Percentiles rank a stretch among this genome's conserved stretches.
Evolutionary conservation across 2,888 invertebrate genomes (phyloP).

Genomic region (Frankliniella fusca): DNA sequence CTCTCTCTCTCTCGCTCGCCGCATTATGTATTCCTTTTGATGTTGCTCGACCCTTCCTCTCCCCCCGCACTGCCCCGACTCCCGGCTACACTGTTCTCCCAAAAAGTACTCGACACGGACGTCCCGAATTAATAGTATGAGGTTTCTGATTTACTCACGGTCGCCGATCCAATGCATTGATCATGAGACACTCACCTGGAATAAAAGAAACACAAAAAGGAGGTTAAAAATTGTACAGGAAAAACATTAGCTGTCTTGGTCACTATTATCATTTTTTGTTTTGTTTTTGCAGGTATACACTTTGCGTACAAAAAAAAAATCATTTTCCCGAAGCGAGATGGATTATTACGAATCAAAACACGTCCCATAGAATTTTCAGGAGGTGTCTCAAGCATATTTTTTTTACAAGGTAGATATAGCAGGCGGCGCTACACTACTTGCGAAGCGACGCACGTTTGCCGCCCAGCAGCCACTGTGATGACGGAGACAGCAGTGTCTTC

Average conservation of each 20-base stretch:
- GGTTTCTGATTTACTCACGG: background rate
- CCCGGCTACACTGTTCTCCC: no score
- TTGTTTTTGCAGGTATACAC: background rate
- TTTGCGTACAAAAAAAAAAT: background rate
- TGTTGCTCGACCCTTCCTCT: constrained; percentile 12
- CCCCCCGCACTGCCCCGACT: background rate
- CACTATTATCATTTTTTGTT: background rate
- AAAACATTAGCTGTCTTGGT: background rate
- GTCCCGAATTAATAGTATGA: background rate
- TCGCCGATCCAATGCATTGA: background rate
- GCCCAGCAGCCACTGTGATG: background rate
- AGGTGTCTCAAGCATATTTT: background rate
- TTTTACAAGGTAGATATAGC: background rate
- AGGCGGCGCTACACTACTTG: background rate
- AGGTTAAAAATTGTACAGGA: background rate
- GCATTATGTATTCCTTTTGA: constrained; percentile 26
- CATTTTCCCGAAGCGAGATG: background rate
- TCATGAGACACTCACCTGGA: background rate
- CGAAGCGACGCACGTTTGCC: background rate
- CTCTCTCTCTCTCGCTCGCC: background rate
- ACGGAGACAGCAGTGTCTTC: no score
- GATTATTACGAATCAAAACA: background rate
- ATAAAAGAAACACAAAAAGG: background rate
- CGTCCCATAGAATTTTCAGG: background rate
- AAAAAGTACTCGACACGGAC: background rate